Evolutionary conservation across 1,140 invertebrate species (phyloP).

Genomic region (Drosophila arawakana): DNA sequence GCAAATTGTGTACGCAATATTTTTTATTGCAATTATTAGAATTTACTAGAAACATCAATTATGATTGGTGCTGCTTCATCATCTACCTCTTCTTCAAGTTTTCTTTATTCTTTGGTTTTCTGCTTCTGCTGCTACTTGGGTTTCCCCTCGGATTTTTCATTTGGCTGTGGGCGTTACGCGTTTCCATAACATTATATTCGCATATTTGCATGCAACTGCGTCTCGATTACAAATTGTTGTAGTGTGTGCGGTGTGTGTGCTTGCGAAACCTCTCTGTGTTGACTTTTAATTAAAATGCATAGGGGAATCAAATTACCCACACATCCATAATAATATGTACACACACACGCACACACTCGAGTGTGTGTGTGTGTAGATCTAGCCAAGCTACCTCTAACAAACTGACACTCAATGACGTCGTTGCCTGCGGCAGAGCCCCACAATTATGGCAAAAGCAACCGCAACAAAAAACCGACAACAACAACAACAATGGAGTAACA

Average conservation of each 20-base stretch:
- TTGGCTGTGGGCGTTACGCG: conserved; percentile 52
- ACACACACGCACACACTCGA: conserved; percentile 13
- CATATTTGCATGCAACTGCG: conserved; percentile 60
- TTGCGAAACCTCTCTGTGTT: conserved; percentile 42
- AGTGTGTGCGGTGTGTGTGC: conserved; percentile 5
- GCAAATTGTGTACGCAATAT: conserved; percentile 22
- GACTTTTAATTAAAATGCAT: conserved; percentile 82
- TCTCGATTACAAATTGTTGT: conserved; percentile 58
- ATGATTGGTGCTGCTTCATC: conserved; percentile 32
- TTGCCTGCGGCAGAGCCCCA: conserved; percentile 49
- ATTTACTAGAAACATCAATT: conserved; percentile 48
- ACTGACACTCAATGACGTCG: conserved; percentile 45
- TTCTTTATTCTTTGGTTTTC: conserved; percentile 20
- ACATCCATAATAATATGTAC: conserved; percentile 13
- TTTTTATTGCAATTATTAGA: conserved; percentile 26
- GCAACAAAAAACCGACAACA: conserved; percentile 31
- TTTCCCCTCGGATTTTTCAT: conserved; percentile 23
- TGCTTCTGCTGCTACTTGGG: conserved; percentile 3
- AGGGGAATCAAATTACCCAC: conserved; percentile 79
- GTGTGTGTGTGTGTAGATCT: conserved; percentile 2
- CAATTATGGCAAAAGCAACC: conserved; percentile 68
- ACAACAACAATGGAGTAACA: conserved; percentile 55
- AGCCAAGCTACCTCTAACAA: conserved; percentile 38
- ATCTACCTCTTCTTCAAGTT: conserved; percentile 7
- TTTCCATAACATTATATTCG: conserved; percentile 45